phyloP scores from a whole-genome alignment of 2,888 invertebrate species.

The Anticlea derivata region DNA sequence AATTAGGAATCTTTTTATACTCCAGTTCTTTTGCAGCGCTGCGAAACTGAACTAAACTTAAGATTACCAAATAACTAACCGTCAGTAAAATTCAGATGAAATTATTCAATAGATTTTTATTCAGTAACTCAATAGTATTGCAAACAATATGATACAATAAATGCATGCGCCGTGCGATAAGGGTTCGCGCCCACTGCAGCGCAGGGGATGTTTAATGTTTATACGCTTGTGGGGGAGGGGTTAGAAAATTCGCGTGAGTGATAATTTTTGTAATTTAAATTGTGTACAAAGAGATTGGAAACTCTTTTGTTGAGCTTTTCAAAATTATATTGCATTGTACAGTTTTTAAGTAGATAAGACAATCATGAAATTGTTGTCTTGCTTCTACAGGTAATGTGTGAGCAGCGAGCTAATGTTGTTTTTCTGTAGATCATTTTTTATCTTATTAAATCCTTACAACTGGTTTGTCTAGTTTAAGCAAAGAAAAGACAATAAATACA shows the following conservation, averaged over 20 bases:
- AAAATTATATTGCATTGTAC: too few relatives aligned
- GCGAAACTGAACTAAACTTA: too few relatives aligned
- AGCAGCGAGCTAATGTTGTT: too few relatives aligned
- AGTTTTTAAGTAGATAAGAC: too few relatives aligned
- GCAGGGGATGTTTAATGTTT: constrained; percentile 49
- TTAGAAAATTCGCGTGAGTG: constrained; percentile 16
- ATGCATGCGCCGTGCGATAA: constrained; percentile 42
- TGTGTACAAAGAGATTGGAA: constrained; percentile 4
- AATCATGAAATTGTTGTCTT: too few relatives aligned
- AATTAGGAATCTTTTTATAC: too few relatives aligned
- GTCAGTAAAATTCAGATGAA: too few relatives aligned
- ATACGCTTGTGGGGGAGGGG: constrained; percentile 44
- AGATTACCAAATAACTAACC: too few relatives aligned
- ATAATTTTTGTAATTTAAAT: constrained; percentile 25
- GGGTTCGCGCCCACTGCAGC: constrained; percentile 44
- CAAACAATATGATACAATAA: constrained; percentile 42
- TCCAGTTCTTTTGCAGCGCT: too few relatives aligned
- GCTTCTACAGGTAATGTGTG: too few relatives aligned
- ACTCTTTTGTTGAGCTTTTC: background rate
- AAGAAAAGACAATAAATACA: background rate
- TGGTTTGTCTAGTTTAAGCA: background rate
- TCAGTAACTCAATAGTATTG: constrained; percentile 34
- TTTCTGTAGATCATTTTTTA: too few relatives aligned
- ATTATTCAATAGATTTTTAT: constrained; percentile 17
- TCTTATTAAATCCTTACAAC: too few relatives aligned